Conservation (phyloP, 2,888 invertebrate species). For the Dryadula phaetusa region DNA sequence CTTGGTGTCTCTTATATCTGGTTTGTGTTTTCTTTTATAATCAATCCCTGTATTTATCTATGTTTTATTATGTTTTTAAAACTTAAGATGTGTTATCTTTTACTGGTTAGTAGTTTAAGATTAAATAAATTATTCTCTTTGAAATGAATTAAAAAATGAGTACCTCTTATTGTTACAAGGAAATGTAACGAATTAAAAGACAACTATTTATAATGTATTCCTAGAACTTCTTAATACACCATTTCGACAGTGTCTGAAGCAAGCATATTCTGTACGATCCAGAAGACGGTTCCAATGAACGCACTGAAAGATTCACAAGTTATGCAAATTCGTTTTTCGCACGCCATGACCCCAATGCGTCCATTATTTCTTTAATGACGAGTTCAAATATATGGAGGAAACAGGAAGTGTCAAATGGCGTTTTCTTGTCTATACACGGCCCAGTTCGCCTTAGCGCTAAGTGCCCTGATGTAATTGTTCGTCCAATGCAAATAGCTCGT, state of each 20-base stretch:
- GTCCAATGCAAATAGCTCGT: slow-evolving; percentile 74
- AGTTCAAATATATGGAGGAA: slow-evolving; percentile 69
- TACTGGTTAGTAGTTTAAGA: no score
- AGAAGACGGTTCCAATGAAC: slow-evolving; percentile 6
- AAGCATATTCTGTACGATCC: neutral
- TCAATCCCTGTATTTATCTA: no score
- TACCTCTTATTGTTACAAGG: neutral
- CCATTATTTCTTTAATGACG: slow-evolving; percentile 55
- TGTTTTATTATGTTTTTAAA: no score
- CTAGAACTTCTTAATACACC: neutral
- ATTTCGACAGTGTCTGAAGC: neutral
- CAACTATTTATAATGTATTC: slow-evolving; percentile 3
- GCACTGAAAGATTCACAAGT: slow-evolving; percentile 14
- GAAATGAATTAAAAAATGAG: no score
- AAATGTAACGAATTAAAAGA: neutral
- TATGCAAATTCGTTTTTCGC: slow-evolving; percentile 57
- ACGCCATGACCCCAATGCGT: slow-evolving; percentile 59
- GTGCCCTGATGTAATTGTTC: slow-evolving; percentile 80
- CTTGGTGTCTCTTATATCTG: neutral
- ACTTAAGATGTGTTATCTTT: no score
- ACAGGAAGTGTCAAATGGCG: slow-evolving; percentile 83
- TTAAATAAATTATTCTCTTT: no score
- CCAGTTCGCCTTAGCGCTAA: slow-evolving; percentile 77
- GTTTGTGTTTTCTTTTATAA: neutral
- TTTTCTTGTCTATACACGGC: slow-evolving; percentile 79